Evolutionary conservation across 1,140 invertebrate genomes (phyloP), one percentile per base, ranked within the genome.

Genomic region (Lucilia sericata): DNA sequence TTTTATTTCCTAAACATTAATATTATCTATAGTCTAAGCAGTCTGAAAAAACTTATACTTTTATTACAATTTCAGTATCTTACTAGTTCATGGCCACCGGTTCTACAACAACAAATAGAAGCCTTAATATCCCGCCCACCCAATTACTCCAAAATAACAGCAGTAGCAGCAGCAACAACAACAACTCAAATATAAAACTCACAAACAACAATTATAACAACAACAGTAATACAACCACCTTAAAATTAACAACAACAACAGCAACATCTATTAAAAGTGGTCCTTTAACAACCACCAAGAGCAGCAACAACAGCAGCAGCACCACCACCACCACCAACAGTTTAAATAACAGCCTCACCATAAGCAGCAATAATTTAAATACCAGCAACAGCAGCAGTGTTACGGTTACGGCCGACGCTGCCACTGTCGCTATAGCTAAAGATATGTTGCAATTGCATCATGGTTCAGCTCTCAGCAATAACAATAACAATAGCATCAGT

Each of bases 391-490:
- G 51, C 80, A 74, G 76, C 76, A 80, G 76, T 80, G 76, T 80
- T 80, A 80, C 76, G 76, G 84, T 76, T 70, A 74, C 82, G 25
- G 87, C 85, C 82, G 89, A 90, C 88, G 88, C 89, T 84, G 89
- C 89, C 84, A 90, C 89, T 87, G 88, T 90, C 87, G 89, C 89
- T 86, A 88, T 88, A 85, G 88, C 89, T 85, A 90, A 90, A 89
- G 88, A 90, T 87, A 90, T 90, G 89, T 87, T 90, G 86, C 89
- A 90, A 86, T 87, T 90, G 87, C 89, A 90, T 84, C 89, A 90
- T 87, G 88, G 88, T 83, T 85, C 74, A 80, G 86, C 88, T 82
- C 84, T 87, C 84, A 74, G 85, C 83, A 86, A 86, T 42, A 87
- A 85, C 60, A 88, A 87, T 70, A 88, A 87, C 78, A 84, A 84